These are phyloP conservation scores for Vidua chalybeata DNA, from an alignment of 2,113 vertebrate genomes.

Conservation along the genomic window DNA sequence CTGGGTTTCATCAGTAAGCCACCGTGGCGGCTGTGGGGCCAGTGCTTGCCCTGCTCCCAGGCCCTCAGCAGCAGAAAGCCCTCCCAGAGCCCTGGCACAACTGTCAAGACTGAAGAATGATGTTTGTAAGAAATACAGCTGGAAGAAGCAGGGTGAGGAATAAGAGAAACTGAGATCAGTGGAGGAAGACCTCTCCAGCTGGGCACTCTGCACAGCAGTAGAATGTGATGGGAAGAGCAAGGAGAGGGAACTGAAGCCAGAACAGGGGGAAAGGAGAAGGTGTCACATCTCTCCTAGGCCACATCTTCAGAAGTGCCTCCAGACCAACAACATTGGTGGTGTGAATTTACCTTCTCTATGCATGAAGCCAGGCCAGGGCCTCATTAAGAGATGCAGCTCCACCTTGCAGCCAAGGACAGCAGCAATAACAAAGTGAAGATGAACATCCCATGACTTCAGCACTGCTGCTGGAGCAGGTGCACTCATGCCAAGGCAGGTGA, in stretches of 20 bases:
- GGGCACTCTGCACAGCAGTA: background rate
- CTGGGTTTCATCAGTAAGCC: conserved; percentile 1
- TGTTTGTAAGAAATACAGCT: background rate
- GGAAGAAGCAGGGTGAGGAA: background rate
- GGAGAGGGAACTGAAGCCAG: background rate
- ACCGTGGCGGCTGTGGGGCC: background rate
- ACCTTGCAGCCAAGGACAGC: background rate
- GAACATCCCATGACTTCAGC: background rate
- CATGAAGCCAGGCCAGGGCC: background rate
- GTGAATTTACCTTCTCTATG: background rate
- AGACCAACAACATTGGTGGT: rapidly evolving
- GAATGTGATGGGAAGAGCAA: background rate
- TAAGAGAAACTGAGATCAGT: background rate
- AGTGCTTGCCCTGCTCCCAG: background rate
- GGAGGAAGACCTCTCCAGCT: background rate
- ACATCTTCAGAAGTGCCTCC: background rate
- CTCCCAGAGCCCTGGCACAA: background rate
- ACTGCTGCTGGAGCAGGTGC: background rate
- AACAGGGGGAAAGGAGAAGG: background rate
- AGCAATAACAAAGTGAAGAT: background rate
- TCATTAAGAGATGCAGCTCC: background rate
- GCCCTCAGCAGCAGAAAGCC: background rate
- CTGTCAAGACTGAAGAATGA: background rate
- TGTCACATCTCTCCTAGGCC: background rate
- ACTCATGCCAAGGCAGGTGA: background rate